Conservation (phyloP, 1,140 invertebrate species). For the Acromyrmex echinatior region DNA sequence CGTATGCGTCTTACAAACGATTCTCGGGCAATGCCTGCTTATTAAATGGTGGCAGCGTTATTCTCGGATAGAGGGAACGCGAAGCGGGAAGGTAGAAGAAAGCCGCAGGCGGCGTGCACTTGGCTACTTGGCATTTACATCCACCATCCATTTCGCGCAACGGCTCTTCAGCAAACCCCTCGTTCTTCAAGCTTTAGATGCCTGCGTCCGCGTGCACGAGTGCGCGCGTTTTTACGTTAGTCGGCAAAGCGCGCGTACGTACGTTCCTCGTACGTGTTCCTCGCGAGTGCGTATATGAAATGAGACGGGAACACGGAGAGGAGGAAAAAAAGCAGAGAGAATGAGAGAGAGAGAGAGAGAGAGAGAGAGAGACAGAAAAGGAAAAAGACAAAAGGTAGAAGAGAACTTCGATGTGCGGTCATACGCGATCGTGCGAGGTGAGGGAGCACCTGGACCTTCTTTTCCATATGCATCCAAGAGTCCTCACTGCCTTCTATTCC, state of each 20-base stretch:
- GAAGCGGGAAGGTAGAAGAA: slow-evolving; percentile 35
- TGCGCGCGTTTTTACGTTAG: slow-evolving; percentile 36
- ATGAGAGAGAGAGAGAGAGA: neutral
- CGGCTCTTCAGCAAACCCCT: slow-evolving; percentile 66
- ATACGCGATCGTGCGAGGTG: slow-evolving; percentile 69
- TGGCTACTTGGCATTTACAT: slow-evolving; percentile 81
- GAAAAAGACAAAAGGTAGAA: slow-evolving; percentile 41
- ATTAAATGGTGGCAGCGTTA: slow-evolving; percentile 67
- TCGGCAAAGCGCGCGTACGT: slow-evolving; percentile 26
- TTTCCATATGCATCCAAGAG: slow-evolving; percentile 72
- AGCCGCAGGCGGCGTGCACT: slow-evolving; percentile 64
- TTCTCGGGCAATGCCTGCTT: slow-evolving; percentile 74
- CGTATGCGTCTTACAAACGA: slow-evolving; percentile 60
- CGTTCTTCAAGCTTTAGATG: slow-evolving; percentile 74
- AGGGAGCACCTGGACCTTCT: slow-evolving; percentile 79
- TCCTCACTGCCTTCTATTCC: slow-evolving; percentile 76
- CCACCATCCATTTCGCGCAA: slow-evolving; percentile 79
- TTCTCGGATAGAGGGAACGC: slow-evolving; percentile 37
- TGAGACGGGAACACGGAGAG: slow-evolving; percentile 24
- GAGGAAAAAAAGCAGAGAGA: neutral
- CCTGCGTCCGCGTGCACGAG: slow-evolving; percentile 67
- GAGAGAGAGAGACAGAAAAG: slow-evolving; percentile 26
- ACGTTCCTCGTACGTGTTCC: neutral
- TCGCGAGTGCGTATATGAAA: slow-evolving; percentile 6
- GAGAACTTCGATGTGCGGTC: slow-evolving; percentile 68